A percentile compares a stretch with the other conserved stretches of the same genome.
Conservation (phyloP, 1,140 invertebrate species). For the Temnothorax nylanderi region DNA sequence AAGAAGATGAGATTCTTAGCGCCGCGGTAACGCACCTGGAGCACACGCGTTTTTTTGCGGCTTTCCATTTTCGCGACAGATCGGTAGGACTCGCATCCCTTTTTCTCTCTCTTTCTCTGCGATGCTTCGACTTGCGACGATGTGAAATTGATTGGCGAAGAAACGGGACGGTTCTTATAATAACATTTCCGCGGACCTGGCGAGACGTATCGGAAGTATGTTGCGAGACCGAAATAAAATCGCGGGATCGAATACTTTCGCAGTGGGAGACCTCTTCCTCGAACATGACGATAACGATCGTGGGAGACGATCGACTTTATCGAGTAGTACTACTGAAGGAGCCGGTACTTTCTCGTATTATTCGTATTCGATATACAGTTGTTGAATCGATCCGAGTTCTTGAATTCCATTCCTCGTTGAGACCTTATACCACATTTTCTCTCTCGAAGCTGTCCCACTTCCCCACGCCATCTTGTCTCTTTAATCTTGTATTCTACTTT, state of each 20-base stretch:
- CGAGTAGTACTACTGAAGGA: slow-evolving; percentile 3
- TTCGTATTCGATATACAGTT: slow-evolving; percentile 56
- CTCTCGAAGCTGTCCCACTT: not conserved
- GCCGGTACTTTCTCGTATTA: slow-evolving; percentile 42
- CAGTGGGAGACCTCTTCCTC: slow-evolving; percentile 17
- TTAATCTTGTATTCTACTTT: slow-evolving; percentile 32
- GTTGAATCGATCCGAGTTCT: slow-evolving; percentile 30
- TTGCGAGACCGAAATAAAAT: slow-evolving; percentile 34
- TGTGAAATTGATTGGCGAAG: slow-evolving; percentile 53
- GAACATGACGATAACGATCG: slow-evolving; percentile 48
- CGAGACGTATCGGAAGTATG: slow-evolving; percentile 20
- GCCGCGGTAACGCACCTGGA: slow-evolving; percentile 35
- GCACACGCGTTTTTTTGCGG: not conserved
- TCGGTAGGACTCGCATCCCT: not conserved
- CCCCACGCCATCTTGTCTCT: not conserved
- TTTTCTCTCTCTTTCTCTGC: not conserved
- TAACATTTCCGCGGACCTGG: slow-evolving; percentile 17
- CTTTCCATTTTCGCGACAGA: slow-evolving; percentile 34
- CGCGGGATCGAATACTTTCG: slow-evolving; percentile 21
- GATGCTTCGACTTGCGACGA: not conserved
- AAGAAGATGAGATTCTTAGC: slow-evolving; percentile 40
- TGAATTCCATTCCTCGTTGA: slow-evolving; percentile 39
- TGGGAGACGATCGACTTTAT: slow-evolving; percentile 41
- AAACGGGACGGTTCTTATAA: slow-evolving; percentile 26
- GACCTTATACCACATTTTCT: not conserved